Evolutionary conservation across 2,113 vertebrate genomes (phyloP).

Genomic region (Mesitornis unicolor): DNA sequence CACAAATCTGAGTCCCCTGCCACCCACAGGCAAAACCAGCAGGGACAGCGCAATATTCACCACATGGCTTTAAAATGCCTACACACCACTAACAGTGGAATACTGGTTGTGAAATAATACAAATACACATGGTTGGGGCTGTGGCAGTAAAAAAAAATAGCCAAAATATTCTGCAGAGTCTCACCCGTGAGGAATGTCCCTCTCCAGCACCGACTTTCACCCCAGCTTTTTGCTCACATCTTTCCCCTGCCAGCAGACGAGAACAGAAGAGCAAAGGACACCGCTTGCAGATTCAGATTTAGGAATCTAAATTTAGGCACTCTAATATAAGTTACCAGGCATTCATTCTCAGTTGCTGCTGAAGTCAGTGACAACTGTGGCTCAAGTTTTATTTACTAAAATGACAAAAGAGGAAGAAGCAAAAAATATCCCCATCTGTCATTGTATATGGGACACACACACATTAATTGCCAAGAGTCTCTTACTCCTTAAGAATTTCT

Average conservation of each 20-base stretch:
- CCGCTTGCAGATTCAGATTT: neutral
- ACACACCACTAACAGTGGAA: neutral
- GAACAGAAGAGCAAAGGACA: neutral
- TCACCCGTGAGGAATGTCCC: accelerated
- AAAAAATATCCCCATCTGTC: neutral
- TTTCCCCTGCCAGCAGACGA: neutral
- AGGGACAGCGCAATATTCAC: neutral
- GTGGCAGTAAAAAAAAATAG: neutral
- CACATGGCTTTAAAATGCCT: neutral
- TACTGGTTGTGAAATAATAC: neutral
- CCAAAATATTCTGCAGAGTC: neutral
- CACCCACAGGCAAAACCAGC: accelerated
- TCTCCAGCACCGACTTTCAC: neutral
- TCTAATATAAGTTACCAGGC: neutral
- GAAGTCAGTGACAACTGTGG: neutral
- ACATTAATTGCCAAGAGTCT: neutral
- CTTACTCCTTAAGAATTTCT: neutral
- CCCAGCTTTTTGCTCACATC: neutral
- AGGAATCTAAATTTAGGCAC: neutral
- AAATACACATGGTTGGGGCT: accelerated
- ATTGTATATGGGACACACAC: too few species aligned
- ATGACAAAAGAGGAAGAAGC: neutral
- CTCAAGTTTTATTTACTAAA: neutral
- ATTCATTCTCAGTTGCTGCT: neutral
- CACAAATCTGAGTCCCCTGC: too few species aligned